These are phyloP conservation scores for Phaethornis superciliosus DNA, from an alignment of 2,113 vertebrate genomes.

Conservation along the genomic window DNA sequence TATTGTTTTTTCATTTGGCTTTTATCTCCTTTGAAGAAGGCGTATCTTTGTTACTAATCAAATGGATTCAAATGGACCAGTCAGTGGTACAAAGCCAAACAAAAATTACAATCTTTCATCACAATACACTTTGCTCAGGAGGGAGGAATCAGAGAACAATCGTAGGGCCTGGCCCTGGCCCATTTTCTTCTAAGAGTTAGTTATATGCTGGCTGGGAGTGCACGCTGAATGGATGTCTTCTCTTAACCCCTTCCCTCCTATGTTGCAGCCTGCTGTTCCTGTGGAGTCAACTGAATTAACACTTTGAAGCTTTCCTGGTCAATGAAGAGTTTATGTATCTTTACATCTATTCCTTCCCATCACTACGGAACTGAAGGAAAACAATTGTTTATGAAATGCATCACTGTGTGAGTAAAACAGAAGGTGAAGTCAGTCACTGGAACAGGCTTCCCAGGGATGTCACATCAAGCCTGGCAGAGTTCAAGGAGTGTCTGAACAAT, in stretches of 20 bases:
- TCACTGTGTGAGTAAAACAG: not conserved
- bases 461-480: not conserved
- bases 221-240: not conserved
- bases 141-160: not conserved
- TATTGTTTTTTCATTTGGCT: not conserved
- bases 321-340: not conserved
- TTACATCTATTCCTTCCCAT: not conserved
- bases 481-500: not conserved
- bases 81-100: not conserved
- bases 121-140: not conserved
- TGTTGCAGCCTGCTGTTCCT: not conserved
- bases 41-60: not conserved
- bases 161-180: not conserved
- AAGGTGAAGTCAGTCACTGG: not conserved
- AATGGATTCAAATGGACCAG: not conserved
- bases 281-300: not conserved
- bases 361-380: not conserved
- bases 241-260: not conserved
- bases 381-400: not conserved
- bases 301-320: not conserved
- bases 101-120: not conserved
- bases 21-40: not conserved
- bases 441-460: not conserved
- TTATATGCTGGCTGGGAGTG: not conserved
- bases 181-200: not conserved